Evolutionary conservation across 1,140 invertebrate species (phyloP), one percentile per base, ranked within the genome.

Genomic region (Euschistus heros): DNA sequence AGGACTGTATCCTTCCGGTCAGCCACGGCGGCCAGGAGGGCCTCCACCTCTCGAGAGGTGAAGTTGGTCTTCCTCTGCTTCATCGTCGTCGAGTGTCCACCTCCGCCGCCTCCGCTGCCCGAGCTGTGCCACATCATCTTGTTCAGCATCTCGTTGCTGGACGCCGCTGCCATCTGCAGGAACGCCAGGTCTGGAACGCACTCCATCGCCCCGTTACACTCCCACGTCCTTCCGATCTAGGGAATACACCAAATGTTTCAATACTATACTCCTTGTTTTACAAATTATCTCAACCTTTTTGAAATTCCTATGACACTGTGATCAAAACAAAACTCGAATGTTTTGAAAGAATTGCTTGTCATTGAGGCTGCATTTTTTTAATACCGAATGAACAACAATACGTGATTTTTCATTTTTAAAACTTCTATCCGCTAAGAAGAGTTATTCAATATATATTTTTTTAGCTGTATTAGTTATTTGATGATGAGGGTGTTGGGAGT

Each of bases 21-120:
- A 0, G 66, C 63, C 0, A 72, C 71, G 2, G 67, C 66, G 20
- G 52, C 50, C 10, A 72, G n/a, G 2, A 72, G 64, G 8, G 66
- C 68, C 54, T 72, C 71, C 13, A 72, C 71, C 62, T 72, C 71
- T 7, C 69, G 37, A 4, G 69, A 65, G 1, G 71, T 71, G 62
- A 72, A 72, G 61, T 72, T 72, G 15, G 68, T 70, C 44, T 72
- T 71, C 18, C 70, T 22, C 57, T 69, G 71, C 62, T 72, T 72
- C 63, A 69, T 68, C 17, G 59, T 66, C 14, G 46, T 63, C 5
- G 52, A 57, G 59, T 20, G 18, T 5, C 37, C 13, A 22, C 27
- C 22, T 20, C 20, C 20, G 20, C 65, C 18, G 6, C 61, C 47
- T 15, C 66, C 42, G 27, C 46, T 30, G 47, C 26, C 50, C 4